Base-by-base conservation (phyloP, 2,113 vertebrate species). In the Arenaria interpres region DNA sequence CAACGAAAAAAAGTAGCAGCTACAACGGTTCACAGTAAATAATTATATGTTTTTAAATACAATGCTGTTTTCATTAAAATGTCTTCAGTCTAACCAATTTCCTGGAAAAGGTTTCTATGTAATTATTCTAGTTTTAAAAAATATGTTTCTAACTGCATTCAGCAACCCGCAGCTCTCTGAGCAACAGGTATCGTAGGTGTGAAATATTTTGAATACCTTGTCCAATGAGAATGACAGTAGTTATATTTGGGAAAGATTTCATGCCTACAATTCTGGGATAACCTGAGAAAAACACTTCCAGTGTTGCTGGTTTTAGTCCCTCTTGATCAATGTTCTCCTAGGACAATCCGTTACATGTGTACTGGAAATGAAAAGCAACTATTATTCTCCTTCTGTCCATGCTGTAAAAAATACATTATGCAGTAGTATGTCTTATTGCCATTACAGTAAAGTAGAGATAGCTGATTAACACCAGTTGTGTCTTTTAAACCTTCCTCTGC, bases 251-350 rank as follows among this genome's bases (percentile, higher is more conserved):
- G 93, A 99, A 99, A 60, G 98, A 97, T 53, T 98, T 98, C 14
- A 98, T 98, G 54, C 98, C 98, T n/a, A 98, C 95, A 96, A 98
- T 99, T 46, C 87, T 95, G 5, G 98, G 98, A 84, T 98, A 98
- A 67, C 98, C 98, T 48, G 98, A 98, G 95, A 99, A 99, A 97
- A 99, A 99, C 95, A 99, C 98, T 95, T 99, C 98, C 91, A 99
- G 94, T 53, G 96, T 97, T 54, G 73, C 94, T 76, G 96, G 74
- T 72, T 84, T 92, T 63, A 96, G 88, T 89, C 97, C 98, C 53
- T 98, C 98, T 94, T 98, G 91, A 89, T 88, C 93, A 93, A 98
- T 27, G n/a, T 97, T 98, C 69, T 99, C 98, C 90, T 98, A 98
- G 81, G 90, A 97, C 3, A 98, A 91, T 73, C 98, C 98, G 96